Percentiles rank a stretch among this genome's conserved stretches.
Conservation (phyloP, 2,797 vertebrate species). For the Odontamblyopus rebecca region DNA sequence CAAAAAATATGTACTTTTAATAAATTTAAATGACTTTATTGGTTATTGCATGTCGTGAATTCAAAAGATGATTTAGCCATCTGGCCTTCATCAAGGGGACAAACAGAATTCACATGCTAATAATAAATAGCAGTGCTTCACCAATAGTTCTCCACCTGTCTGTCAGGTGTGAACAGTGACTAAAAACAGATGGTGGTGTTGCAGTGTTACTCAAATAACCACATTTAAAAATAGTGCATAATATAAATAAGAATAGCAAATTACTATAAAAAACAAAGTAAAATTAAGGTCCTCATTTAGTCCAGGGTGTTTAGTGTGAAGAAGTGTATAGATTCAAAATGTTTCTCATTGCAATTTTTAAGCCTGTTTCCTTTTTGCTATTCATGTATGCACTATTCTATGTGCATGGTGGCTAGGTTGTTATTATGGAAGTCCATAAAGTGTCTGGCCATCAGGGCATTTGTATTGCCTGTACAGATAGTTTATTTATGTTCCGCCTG, state of each 20-base stretch:
- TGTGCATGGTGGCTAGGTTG: background rate
- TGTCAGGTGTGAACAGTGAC: too few species aligned
- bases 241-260: too few species aligned
- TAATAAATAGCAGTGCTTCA: too few species aligned
- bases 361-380: background rate
- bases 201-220: too few species aligned
- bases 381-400: background rate
- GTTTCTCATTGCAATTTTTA: background rate
- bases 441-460: background rate
- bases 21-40: background rate
- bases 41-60: background rate
- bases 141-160: too few species aligned
- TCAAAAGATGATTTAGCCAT: background rate
- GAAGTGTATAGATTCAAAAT: too few species aligned
- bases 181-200: too few species aligned
- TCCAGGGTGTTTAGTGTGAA: too few species aligned
- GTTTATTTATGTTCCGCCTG: background rate
- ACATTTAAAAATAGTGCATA: too few species aligned
- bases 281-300: too few species aligned
- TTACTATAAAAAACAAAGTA: too few species aligned
- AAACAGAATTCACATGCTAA: background rate
- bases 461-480: background rate
- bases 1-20: background rate
- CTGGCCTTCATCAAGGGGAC: background rate
- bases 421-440: background rate